Conservation (phyloP, 2,888 invertebrate species). For the Eupelmus urozonus region DNA sequence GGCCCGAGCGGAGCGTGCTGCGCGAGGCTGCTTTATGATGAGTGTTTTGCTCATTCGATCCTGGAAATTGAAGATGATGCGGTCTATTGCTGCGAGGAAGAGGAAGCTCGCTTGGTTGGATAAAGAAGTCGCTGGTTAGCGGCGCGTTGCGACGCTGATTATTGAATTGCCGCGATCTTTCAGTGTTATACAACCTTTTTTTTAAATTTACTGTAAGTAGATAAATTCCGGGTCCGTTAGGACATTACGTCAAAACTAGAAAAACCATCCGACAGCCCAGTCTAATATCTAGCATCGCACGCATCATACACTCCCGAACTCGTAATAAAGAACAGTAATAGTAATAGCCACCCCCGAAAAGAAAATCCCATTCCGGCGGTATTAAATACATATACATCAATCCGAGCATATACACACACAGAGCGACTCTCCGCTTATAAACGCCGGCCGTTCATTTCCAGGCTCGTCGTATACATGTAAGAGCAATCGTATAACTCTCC, state of each 20-base stretch:
- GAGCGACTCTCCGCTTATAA: too few species aligned
- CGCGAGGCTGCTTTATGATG: constrained; percentile 5
- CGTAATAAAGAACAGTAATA: constrained; percentile 39
- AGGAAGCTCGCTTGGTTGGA: not conserved
- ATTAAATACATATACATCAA: constrained; percentile 60
- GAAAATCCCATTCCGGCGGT: constrained; percentile 48
- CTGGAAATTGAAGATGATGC: not conserved
- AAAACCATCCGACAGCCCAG: too few species aligned
- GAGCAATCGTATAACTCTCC: constrained; percentile 50
- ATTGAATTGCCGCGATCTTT: too few species aligned
- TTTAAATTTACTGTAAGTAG: too few species aligned
- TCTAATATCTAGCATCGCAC: too few species aligned
- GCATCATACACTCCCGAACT: constrained; percentile 30
- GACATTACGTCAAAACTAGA: too few species aligned
- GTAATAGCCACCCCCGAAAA: not conserved
- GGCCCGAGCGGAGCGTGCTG: not conserved
- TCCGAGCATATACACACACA: constrained; percentile 20
- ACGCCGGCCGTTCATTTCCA: constrained; percentile 24
- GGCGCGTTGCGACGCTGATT: too few species aligned
- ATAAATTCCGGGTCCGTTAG: too few species aligned
- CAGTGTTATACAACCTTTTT: too few species aligned
- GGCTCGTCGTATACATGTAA: constrained; percentile 23
- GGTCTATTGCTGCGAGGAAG: not conserved
- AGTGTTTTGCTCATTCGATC: constrained; percentile 43
- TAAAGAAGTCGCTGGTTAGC: constrained; percentile 1